phyloP scores from a whole-genome alignment of 2,888 invertebrate genomes.

The Rhagonycha lutea region DNA sequence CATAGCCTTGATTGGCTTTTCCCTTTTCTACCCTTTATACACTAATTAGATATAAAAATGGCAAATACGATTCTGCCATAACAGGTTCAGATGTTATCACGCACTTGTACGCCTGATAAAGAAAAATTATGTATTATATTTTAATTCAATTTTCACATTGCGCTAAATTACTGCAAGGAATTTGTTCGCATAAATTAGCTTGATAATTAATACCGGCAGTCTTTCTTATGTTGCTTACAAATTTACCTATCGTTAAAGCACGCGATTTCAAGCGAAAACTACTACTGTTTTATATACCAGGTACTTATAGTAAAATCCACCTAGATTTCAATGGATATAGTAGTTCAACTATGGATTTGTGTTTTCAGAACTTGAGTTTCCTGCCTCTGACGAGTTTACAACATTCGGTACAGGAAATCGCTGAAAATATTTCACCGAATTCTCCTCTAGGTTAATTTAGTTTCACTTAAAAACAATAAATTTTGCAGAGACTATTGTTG shows the following conservation, averaged over 20 bases:
- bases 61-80: conserved; percentile 20
- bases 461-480: conserved; percentile 12
- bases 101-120: conserved; percentile 13
- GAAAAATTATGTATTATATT: conserved; percentile 24
- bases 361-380: conserved; percentile 14
- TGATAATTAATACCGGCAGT: conserved; percentile 16
- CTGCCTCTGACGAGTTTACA: conserved; percentile 6
- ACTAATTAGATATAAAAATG: conserved; percentile 32
- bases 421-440: conserved; percentile 8
- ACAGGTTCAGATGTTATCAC: conserved; percentile 15
- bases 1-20: conserved; percentile 37
- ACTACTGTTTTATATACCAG: conserved; percentile 9
- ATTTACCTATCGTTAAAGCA: conserved; percentile 8
- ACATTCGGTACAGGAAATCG: neutral
- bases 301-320: conserved; percentile 12
- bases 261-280: conserved; percentile 7
- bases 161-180: conserved; percentile 21
- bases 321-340: conserved; percentile 16
- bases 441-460: conserved; percentile 11
- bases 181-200: conserved; percentile 18
- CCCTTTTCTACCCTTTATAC: conserved; percentile 33
- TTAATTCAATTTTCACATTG: conserved; percentile 21
- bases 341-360: conserved; percentile 15
- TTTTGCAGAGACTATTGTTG: conserved; percentile 3
- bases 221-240: conserved; percentile 10